Evolutionary conservation across 1,140 invertebrate species (phyloP).

Genomic region (Penaeus vannamei): DNA sequence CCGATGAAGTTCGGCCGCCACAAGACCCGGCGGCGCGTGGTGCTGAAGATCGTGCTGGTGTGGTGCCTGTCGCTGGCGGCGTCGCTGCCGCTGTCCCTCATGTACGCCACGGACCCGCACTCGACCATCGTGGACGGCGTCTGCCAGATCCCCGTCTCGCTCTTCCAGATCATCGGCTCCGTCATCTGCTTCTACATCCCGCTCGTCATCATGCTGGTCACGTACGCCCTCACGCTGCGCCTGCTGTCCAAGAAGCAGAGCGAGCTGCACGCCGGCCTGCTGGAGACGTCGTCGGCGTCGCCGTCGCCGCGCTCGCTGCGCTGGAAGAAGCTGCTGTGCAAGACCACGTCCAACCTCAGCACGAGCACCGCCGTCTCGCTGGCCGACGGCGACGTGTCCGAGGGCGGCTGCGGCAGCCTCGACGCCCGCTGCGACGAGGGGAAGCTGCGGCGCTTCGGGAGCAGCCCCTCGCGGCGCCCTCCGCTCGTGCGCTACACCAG

Average conservation of each 20-base stretch:
- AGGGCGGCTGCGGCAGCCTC: neutral
- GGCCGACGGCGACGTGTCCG: conserved; percentile 46
- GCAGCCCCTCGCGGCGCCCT: conserved; percentile 48
- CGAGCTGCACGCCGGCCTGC: conserved; percentile 76
- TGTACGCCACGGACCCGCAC: conserved; percentile 89
- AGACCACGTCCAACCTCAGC: conserved; percentile 64
- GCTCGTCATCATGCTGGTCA: conserved; percentile 92
- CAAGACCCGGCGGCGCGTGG: conserved; percentile 88
- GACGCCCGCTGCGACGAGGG: neutral
- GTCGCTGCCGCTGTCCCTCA: conserved; percentile 87
- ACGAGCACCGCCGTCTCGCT: conserved; percentile 59
- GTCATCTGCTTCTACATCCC: conserved; percentile 97
- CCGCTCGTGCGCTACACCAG: conserved; percentile 53
- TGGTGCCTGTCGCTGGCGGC: conserved; percentile 92
- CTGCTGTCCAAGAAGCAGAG: conserved; percentile 84
- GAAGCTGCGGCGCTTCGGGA: conserved; percentile 18
- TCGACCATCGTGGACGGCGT: conserved; percentile 80
- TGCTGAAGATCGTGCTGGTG: conserved; percentile 90
- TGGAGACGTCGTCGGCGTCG: conserved; percentile 51
- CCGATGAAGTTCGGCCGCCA: conserved; percentile 92
- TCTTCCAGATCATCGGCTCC: conserved; percentile 93
- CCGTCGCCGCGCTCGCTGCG: conserved; percentile 49
- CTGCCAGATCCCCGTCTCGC: conserved; percentile 88
- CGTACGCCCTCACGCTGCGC: conserved; percentile 91
- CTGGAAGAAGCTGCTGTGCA: conserved; percentile 63